Evolutionary conservation across 2,113 vertebrate genomes (phyloP).

Genomic region (Sylvietta virens): DNA sequence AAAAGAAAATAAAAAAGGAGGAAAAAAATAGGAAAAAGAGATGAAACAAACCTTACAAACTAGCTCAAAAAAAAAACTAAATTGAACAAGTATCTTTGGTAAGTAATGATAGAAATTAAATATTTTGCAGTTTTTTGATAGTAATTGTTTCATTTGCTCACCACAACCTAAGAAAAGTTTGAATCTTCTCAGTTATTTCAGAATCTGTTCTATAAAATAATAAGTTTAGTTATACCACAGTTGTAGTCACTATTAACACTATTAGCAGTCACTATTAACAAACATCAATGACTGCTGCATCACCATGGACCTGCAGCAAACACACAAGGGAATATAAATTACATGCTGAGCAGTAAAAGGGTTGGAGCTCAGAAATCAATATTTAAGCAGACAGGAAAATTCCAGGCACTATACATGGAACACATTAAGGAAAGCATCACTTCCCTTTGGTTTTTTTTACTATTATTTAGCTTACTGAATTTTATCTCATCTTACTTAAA

Average conservation of each 20-base stretch:
- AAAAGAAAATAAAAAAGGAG: background rate
- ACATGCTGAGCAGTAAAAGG: background rate
- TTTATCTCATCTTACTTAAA: background rate
- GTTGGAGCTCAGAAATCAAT: conserved; percentile 23
- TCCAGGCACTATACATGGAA: background rate
- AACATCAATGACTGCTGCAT: background rate
- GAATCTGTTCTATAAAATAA: background rate
- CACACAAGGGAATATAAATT: conserved; percentile 10
- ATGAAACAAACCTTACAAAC: background rate
- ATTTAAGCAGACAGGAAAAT: background rate
- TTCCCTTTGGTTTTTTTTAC: background rate
- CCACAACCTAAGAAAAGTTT: background rate
- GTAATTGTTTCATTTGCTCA: background rate
- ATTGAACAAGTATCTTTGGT: background rate
- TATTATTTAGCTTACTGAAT: background rate
- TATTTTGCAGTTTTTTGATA: background rate
- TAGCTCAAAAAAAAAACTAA: background rate
- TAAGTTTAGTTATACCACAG: background rate
- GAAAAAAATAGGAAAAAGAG: background rate
- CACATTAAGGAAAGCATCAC: background rate
- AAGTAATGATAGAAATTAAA: background rate
- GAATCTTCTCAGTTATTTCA: background rate
- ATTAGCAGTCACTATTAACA: background rate
- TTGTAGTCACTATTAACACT: background rate
- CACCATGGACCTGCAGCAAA: background rate